Evolutionary conservation across 2,113 vertebrate genomes (phyloP).

Genomic region (Probosciger aterrimus): DNA sequence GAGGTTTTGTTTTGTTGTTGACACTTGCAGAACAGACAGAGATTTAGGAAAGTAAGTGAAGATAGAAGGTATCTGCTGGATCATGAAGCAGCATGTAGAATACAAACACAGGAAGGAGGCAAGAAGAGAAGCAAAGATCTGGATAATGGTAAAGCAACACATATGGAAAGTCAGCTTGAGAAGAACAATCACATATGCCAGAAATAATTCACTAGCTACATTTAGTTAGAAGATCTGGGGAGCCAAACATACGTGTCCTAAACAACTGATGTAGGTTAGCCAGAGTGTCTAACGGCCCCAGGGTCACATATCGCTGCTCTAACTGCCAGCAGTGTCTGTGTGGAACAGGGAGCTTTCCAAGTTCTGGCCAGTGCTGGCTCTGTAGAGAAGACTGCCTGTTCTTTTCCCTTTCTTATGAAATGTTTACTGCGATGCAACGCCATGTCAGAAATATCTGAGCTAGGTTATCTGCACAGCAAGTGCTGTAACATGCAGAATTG

Average conservation of each 20-base stretch:
- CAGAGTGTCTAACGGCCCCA: slow-evolving; percentile 38
- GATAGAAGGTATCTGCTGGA: not conserved
- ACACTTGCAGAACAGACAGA: not conserved
- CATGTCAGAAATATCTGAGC: not conserved
- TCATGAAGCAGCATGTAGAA: not conserved
- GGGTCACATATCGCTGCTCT: slow-evolving; percentile 28
- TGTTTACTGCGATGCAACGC: not conserved
- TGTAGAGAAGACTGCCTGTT: not conserved
- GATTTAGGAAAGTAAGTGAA: not conserved
- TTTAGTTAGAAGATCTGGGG: slow-evolving; percentile 18
- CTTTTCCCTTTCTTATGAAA: not conserved
- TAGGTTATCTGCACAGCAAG: not conserved
- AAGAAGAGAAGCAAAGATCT: slow-evolving; percentile 7
- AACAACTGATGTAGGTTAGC: slow-evolving; percentile 59
- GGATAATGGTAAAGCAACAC: not conserved
- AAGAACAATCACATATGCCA: slow-evolving; percentile 27
- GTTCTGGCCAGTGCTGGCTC: not conserved
- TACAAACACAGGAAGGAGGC: slow-evolving; percentile 6
- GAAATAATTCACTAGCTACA: slow-evolving; percentile 45
- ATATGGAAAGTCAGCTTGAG: slow-evolving; percentile 48
- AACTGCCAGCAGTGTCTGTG: not conserved
- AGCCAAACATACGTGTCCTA: slow-evolving; percentile 40
- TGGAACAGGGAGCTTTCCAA: not conserved
- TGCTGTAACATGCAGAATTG: not conserved
- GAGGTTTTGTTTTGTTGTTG: not conserved